Evolutionary conservation across 2,888 invertebrate species (phyloP).

Genomic region (Tromatobia lineatoria): DNA sequence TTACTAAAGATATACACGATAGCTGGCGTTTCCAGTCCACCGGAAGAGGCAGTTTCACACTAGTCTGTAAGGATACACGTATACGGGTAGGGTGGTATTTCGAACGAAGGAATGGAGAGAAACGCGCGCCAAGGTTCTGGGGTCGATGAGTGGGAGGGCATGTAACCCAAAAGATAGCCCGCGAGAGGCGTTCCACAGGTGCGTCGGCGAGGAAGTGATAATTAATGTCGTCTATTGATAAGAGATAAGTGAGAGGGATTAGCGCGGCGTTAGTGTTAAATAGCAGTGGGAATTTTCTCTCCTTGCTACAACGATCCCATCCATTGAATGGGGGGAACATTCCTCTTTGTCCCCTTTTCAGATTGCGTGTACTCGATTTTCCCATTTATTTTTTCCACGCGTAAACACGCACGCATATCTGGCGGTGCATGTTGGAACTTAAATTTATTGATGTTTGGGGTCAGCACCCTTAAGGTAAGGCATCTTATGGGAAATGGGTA

Average conservation of each 20-base stretch:
- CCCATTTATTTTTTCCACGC: constrained; percentile 16
- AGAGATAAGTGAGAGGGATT: constrained; percentile 79
- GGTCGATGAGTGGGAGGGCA: constrained; percentile 17
- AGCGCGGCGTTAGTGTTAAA: constrained; percentile 50
- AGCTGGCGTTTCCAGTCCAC: too few species aligned
- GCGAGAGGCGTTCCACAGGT: constrained; percentile 73
- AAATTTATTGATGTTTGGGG: neutral
- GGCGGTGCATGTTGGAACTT: neutral
- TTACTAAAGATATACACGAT: constrained; percentile 14
- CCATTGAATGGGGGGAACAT: neutral
- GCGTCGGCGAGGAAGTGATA: constrained; percentile 75
- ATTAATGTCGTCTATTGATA: constrained; percentile 82
- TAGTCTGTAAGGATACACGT: neutral
- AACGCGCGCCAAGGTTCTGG: constrained; percentile 4
- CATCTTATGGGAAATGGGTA: neutral
- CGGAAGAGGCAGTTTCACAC: neutral
- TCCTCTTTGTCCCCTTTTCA: neutral
- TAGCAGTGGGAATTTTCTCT: neutral
- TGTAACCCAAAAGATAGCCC: constrained; percentile 54
- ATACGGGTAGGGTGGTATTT: constrained; percentile 1
- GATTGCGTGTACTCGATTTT: constrained; percentile 35
- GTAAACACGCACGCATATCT: constrained; percentile 9
- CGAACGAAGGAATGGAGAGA: neutral
- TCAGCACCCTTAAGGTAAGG: neutral
- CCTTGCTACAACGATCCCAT: neutral